Evolutionary conservation across 2,888 invertebrate genomes (phyloP).

Genomic region (Gonocerus acuteangulatus): DNA sequence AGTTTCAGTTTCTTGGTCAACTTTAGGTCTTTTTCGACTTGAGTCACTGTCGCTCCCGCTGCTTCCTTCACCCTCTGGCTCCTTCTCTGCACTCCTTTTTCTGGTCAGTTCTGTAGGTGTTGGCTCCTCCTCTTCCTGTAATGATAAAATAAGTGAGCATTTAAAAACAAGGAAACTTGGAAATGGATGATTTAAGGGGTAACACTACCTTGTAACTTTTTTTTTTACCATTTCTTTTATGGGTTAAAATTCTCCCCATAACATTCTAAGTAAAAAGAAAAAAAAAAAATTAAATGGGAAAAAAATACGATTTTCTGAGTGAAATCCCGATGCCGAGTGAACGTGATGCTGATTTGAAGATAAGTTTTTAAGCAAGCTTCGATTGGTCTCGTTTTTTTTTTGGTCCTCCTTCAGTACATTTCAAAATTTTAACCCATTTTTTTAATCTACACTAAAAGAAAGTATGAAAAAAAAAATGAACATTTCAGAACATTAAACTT

Average conservation of each 20-base stretch:
- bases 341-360: too few species aligned
- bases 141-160: not conserved
- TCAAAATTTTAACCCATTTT: too few species aligned
- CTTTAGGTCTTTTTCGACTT: constrained; percentile 21
- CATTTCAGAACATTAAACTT: too few species aligned
- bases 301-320: too few species aligned
- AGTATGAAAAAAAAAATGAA: too few species aligned
- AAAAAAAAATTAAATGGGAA: not conserved
- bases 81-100: constrained; percentile 32
- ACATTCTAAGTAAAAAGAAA: not conserved
- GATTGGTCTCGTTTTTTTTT: too few species aligned
- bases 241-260: not conserved
- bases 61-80: constrained; percentile 35
- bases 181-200: not conserved
- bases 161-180: not conserved
- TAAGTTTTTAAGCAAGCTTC: too few species aligned
- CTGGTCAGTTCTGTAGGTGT: constrained; percentile 1
- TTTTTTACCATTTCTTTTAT: too few species aligned
- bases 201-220: too few species aligned
- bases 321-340: too few species aligned
- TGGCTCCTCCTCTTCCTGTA: constrained; percentile 3
- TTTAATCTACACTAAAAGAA: too few species aligned
- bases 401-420: too few species aligned
- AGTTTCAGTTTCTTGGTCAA: constrained; percentile 18
- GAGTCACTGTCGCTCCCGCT: constrained; percentile 33